Evolutionary conservation across 2,113 vertebrate genomes (phyloP), one percentile per base, ranked within the genome.

Genomic region (Halichoerus grypus): DNA sequence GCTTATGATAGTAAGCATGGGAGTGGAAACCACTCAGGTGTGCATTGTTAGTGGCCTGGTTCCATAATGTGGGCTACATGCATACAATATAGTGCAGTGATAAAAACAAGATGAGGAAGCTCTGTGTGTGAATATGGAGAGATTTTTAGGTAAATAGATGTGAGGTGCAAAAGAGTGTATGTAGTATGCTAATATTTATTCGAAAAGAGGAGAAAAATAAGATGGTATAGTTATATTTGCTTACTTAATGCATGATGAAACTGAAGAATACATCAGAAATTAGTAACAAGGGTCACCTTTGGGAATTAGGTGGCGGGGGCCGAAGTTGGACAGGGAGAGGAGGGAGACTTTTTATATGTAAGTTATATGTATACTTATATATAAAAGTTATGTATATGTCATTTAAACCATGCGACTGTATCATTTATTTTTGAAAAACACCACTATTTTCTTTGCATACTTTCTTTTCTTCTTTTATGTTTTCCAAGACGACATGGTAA

Each of bases 401-500:
- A 61, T 69, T 92, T 95, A 89, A 95, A 65, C 46, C 39, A 24
- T 24, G 6, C 33, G 49, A 77, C 3, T 61, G 0, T 71, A 10
- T 74, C 71, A 26, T 11, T 92, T 57, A 15, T 14, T 79, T 79
- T 81, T 76, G 1, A 69, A 5, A 72, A 83, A 69, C 22, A 57
- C 18, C 14, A 12, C 21, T 55, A 26, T 42, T 96, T 93, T 86
- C 65, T 92, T 88, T 90, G 14, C 82, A 10, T 82, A 13, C 97
- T 93, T 85, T 74, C 93, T 55, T 93, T 69, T 46, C 16, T 89
- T 82, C 21, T 93, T 93, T 94, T 71, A 76, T 55, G 11, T 96
- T 97, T 98, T 98, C 95, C 96, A 92, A 99, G 99, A 91, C 98
- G 98, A 7, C 99, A 98, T 33, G 97, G 99, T 51, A 99, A 98